Evolutionary conservation across 2,888 invertebrate species (phyloP), one percentile per base, ranked within the genome.

Genomic region (Tiphia femorata): DNA sequence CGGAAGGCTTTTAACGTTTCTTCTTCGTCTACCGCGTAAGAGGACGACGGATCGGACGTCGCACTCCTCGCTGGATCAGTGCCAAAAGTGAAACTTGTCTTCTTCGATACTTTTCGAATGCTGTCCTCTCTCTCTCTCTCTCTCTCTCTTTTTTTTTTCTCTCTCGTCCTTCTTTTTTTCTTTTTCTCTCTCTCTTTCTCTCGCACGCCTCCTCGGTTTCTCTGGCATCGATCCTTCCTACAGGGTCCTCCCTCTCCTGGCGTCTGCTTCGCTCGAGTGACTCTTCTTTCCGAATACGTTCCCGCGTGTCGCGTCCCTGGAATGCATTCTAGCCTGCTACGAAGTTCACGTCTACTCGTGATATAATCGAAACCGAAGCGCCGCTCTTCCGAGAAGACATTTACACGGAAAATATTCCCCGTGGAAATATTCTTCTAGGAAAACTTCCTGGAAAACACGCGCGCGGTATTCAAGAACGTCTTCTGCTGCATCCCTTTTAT

Each of bases 31-130:
- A 8, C 7, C 5, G 35, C 10, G 35, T n/a, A n/a, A 35, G 12
- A 35, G 35, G n/a, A 14, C 4, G 35, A 35, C 4, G 27, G 47
- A 4, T 14, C 12, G 23, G 30, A 2, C 30, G 29, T 10, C 43
- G 37, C 27, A 37, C 4, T 33, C 27, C 33, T 33, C 12, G 33
- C 33, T 51, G 57, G 58, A 58, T 37, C 40, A 6, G 3, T 23
- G 60, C 57, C 60, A 55, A 49, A 49, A 41, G 49, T 49, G 50
- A 56, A 57, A 53, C 47, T 17, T 38, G 6, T 38, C 38, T 16
- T 16, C 21, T 20, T 37, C 30, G 38, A 55, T 51, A 41, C 47
- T 35, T 21, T 33, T 42, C 23, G 27, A 20, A 46, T 19, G 29
- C 23, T 38, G 14, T n/a, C 20, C 29, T 14, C 12, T 33, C 6